A percentile compares a stretch with the other conserved stretches of the same genome.
These are phyloP conservation scores for Cryptus armator DNA, from an alignment of 2,888 invertebrate genomes.

Conservation along the genomic window DNA sequence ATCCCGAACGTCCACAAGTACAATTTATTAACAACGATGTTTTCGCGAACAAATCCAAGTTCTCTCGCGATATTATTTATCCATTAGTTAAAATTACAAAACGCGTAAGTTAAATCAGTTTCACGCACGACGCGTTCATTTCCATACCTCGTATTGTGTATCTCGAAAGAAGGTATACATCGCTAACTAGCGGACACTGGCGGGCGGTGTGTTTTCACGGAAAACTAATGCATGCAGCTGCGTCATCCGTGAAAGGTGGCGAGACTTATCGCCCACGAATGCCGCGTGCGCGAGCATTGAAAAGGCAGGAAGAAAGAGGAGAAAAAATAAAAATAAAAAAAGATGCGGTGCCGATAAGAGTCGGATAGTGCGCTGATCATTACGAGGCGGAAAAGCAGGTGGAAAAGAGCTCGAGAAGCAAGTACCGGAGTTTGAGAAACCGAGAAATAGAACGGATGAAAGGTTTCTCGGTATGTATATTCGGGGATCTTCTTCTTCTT, in stretches of 20 bases:
- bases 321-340: conserved; percentile 42
- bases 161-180: neutral
- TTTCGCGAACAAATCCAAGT: neutral
- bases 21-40: neutral
- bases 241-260: conserved; percentile 60
- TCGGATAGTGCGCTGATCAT: conserved; percentile 2
- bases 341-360: conserved; percentile 51
- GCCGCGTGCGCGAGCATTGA: conserved; percentile 35
- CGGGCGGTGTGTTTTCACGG: neutral
- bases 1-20: neutral
- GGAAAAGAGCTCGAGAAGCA: conserved; percentile 54
- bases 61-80: neutral
- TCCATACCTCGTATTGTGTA: neutral
- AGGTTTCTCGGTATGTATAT: conserved; percentile 23
- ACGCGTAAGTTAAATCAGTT: neutral
- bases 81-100: neutral
- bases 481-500: neutral
- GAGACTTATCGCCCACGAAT: conserved; percentile 49
- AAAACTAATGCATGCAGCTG: conserved; percentile 50
- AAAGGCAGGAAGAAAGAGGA: neutral
- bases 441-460: neutral
- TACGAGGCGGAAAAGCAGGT: conserved; percentile 67
- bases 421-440: neutral
- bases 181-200: neutral
- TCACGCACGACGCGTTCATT: neutral